phyloP scores from a whole-genome alignment of 2,797 vertebrate species.

The Serranus cabrilla region DNA sequence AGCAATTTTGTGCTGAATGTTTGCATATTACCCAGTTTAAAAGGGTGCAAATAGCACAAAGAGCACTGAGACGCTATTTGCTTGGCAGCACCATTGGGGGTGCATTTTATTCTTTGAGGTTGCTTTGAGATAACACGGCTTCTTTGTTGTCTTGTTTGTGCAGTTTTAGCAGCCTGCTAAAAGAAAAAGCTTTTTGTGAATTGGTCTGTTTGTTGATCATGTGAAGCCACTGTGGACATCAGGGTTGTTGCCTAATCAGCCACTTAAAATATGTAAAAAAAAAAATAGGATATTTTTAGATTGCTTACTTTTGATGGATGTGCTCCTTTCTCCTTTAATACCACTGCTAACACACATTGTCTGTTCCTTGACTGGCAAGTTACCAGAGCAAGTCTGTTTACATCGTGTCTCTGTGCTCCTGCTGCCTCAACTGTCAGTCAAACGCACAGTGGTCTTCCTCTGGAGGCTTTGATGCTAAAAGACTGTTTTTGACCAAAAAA shows the following conservation, averaged over 20 bases:
- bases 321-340: background rate
- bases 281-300: background rate
- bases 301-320: background rate
- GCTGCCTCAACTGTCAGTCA: slow-evolving; percentile 47
- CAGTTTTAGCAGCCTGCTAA: too few species aligned
- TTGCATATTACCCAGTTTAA: too few species aligned
- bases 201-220: too few species aligned
- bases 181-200: too few species aligned
- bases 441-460: background rate
- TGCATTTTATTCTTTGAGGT: too few species aligned
- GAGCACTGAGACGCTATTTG: too few species aligned
- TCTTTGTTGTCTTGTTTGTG: too few species aligned
- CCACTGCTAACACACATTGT: background rate
- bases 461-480: background rate
- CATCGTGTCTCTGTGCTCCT: slow-evolving; percentile 4
- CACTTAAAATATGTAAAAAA: background rate
- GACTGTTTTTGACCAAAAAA: background rate
- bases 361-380: slow-evolving; percentile 7
- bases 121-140: too few species aligned
- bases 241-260: background rate
- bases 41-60: too few species aligned
- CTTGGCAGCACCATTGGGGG: too few species aligned
- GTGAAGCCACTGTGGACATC: background rate
- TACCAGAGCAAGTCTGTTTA: slow-evolving; percentile 32
- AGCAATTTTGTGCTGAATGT: too few species aligned